Percentiles rank a stretch among this genome's conserved stretches.
These are phyloP conservation scores for Anguilla pacifica DNA, from an alignment of 2,797 vertebrate species.

Conservation along the genomic window DNA sequence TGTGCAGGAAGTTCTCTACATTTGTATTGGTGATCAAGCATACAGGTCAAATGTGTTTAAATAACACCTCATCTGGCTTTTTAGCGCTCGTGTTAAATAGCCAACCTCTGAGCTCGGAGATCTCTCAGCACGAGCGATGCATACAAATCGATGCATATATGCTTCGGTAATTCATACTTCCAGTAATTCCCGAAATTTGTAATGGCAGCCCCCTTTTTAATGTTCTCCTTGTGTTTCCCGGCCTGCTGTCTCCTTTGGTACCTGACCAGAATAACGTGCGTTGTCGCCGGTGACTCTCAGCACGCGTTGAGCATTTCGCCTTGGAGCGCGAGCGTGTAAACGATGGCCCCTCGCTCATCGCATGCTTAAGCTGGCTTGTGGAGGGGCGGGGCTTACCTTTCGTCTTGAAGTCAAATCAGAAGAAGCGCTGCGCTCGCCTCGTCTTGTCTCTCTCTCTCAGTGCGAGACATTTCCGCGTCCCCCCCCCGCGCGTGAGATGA, in stretches of 20 bases:
- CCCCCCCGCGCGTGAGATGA: constrained; percentile 55
- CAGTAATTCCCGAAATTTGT: background rate
- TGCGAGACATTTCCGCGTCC: constrained; percentile 33
- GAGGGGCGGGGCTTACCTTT: background rate
- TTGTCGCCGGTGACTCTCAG: background rate
- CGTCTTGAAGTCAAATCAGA: background rate
- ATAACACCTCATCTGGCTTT: background rate
- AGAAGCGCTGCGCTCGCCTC: background rate
- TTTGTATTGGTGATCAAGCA: background rate
- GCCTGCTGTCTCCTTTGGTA: background rate
- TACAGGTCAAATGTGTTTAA: background rate
- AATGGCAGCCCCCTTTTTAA: background rate
- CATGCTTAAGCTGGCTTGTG: background rate
- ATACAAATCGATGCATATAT: background rate
- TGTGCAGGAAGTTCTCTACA: background rate
- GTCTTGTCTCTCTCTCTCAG: background rate
- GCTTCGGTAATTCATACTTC: background rate
- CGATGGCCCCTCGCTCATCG: background rate
- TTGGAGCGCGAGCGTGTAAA: background rate
- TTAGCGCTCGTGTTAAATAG: background rate
- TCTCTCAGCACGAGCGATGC: background rate
- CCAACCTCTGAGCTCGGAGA: constrained; percentile 1
- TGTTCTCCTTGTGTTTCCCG: background rate
- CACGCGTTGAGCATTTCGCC: background rate
- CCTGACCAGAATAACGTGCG: background rate